phyloP scores from a whole-genome alignment of 2,888 invertebrate genomes.

The Gortyna flavago region DNA sequence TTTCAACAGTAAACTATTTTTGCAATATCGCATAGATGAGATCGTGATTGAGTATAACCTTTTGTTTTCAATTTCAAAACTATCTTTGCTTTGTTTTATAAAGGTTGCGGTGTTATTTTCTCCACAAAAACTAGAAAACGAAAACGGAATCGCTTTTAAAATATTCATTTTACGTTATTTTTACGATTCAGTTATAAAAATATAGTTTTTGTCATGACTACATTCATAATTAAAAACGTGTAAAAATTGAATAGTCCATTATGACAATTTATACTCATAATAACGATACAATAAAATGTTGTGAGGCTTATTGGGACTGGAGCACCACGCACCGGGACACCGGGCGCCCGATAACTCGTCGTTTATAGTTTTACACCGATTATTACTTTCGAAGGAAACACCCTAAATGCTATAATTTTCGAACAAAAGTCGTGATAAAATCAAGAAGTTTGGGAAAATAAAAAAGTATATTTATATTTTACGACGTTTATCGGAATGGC shows the following conservation, averaged over 20 bases:
- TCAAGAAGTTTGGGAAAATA: constrained; percentile 53
- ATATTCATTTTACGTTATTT: constrained; percentile 42
- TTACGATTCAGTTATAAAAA: constrained; percentile 57
- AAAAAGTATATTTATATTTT: constrained; percentile 53
- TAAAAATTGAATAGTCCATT: constrained; percentile 63
- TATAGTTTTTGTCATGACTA: constrained; percentile 50
- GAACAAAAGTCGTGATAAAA: constrained; percentile 52
- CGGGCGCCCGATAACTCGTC: constrained; percentile 25
- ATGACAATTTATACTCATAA: constrained; percentile 51
- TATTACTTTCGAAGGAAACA: constrained; percentile 56
- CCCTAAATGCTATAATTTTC: constrained; percentile 60
- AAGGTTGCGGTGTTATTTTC: not conserved
- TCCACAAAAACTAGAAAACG: constrained; percentile 10
- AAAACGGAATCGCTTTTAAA: constrained; percentile 27
- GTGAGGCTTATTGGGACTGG: constrained; percentile 23
- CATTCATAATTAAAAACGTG: constrained; percentile 56
- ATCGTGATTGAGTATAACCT: not conserved
- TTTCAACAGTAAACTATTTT: constrained; percentile 4
- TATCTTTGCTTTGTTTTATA: not conserved
- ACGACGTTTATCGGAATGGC: constrained; percentile 29
- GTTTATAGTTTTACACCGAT: constrained; percentile 57
- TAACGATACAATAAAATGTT: constrained; percentile 53
- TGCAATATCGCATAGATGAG: not conserved
- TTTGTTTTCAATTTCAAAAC: not conserved
- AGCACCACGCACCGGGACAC: constrained; percentile 9